Evolutionary conservation across 2,113 vertebrate genomes (phyloP), one percentile per base, ranked within the genome.

Genomic region (Micromys minutus): DNA sequence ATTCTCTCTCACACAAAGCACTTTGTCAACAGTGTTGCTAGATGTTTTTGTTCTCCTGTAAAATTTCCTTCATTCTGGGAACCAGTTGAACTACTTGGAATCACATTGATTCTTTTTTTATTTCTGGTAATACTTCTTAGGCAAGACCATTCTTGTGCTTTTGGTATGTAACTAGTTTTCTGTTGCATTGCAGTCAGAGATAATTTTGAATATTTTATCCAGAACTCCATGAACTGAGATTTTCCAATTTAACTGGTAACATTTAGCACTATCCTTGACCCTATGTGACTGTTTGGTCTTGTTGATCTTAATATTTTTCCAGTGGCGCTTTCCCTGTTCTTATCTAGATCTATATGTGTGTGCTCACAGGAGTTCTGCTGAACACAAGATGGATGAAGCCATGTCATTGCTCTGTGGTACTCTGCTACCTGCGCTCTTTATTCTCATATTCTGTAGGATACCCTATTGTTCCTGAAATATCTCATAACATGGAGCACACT

Each of bases 21-120:
- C 57, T 83, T 90, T 83, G 31, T 4, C 22, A 59, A 91, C 24
- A 42, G 42, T 21, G 24, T 34, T 91, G 39, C 29, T 77, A 77
- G 8, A 47, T 81, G 65, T 74, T 90, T 90, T 89, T 84, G 61
- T 93, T 91, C 45, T 76, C 13, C 34, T 22, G 61, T 81, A 93
- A 87, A 79, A 63, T 61, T 1, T 80, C 8, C 36, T 87, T 76
- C 71, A 13, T 21, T 91, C 36, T 91, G 47, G 34, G 19, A 50
- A 24, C 19, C 29, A 71, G 29, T 67, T 90, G 45, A 81, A 22
- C 85, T 87, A 34, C 31, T 65, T 79, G 7, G 29, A 81, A 93
- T 80, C 39, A 42, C 42, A 17, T 77, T 77, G 29, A 34, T 36
- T 22, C 3, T 80, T 65, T 59, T n/a, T 71, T 0, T 77, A 22